Conservation (phyloP, 2,113 vertebrate genomes). For the Euleptes europaea region DNA sequence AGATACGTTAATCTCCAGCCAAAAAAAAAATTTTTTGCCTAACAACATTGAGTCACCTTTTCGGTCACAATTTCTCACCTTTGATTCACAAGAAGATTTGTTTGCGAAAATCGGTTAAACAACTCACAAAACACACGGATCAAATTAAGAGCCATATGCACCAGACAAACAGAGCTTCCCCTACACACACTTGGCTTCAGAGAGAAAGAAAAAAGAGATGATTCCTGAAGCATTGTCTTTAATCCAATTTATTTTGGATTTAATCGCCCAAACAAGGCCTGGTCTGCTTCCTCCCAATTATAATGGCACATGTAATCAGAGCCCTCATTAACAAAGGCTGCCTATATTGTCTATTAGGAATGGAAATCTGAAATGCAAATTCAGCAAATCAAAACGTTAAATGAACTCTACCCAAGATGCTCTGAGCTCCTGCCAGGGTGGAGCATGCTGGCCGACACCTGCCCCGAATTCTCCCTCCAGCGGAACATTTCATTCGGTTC, state of each 20-base stretch:
- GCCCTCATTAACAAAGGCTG: conserved; percentile 86
- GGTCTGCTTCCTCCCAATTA: conserved; percentile 84
- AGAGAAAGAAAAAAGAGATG: conserved; percentile 63
- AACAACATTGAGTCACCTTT: neutral
- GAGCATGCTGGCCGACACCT: conserved; percentile 79
- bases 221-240: conserved; percentile 75
- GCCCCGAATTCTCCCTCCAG: conserved; percentile 87
- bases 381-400: conserved; percentile 85
- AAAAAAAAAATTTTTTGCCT: neutral
- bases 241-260: conserved; percentile 84
- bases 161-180: conserved; percentile 72
- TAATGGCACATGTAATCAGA: conserved; percentile 85
- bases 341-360: conserved; percentile 84
- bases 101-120: conserved; percentile 57
- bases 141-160: conserved; percentile 69
- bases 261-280: conserved; percentile 82
- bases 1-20: conserved; percentile 32
- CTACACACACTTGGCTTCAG: conserved; percentile 70
- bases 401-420: conserved; percentile 82
- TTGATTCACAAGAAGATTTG: conserved; percentile 23
- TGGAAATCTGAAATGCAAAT: conserved; percentile 88
- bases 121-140: conserved; percentile 58
- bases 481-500: conserved; percentile 86
- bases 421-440: conserved; percentile 79
- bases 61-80: conserved; percentile 29